A percentile compares a stretch with the other conserved stretches of the same genome.
These are phyloP conservation scores for Crotalus viridis DNA, from an alignment of 2,113 vertebrate genomes.

Conservation along the genomic window DNA sequence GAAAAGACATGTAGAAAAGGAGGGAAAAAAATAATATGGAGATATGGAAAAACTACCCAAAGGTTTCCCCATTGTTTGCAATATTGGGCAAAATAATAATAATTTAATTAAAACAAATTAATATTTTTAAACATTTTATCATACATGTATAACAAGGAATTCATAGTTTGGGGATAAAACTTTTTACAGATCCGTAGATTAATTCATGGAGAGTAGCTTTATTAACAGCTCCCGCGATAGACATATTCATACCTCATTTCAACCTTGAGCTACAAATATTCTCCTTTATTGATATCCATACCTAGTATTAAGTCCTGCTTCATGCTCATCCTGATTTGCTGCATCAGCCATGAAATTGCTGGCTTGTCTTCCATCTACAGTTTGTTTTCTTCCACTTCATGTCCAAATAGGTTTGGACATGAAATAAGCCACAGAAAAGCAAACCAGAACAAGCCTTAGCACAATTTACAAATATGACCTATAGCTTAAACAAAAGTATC, in stretches of 20 bases:
- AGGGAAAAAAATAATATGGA: background rate
- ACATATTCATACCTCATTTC: background rate
- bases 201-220: background rate
- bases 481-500: background rate
- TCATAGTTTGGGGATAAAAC: background rate
- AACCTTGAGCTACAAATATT: background rate
- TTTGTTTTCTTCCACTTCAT: background rate
- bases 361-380: background rate
- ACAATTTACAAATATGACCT: background rate
- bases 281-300: background rate
- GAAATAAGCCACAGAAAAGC: background rate
- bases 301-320: background rate
- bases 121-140: background rate
- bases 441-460: background rate
- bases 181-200: background rate
- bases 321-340: background rate
- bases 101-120: background rate
- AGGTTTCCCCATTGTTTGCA: background rate
- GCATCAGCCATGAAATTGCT: background rate
- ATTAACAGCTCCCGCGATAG: background rate
- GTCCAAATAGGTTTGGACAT: background rate
- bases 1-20: background rate
- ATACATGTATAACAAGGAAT: background rate
- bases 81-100: background rate
- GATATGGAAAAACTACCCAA: background rate